Base-by-base conservation (phyloP, 2,888 invertebrate genomes). In the Cantharis lateralis region DNA sequence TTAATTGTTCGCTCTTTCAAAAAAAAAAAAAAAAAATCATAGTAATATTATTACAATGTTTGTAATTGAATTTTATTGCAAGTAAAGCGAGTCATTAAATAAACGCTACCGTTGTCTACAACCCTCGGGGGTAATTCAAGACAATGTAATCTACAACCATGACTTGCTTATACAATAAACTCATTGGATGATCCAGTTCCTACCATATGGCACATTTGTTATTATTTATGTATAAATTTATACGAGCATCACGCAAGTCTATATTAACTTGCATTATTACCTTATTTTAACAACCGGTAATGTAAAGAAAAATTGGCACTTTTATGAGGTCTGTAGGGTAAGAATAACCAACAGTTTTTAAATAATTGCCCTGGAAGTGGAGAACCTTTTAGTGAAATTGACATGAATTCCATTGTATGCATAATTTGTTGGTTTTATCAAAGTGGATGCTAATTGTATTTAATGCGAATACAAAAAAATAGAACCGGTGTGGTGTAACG, bases 331-430 rank as follows among this genome's bases (percentile, higher is more conserved):
- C 2, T n/a, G 48, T 48, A 48, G 48, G 48, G 48, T 48, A n/a
- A 48, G 48, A 7, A 5, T n/a, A 48, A n/a, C 13, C n/a, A 48
- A n/a, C n/a, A 7, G 48, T 48, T 48, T 48, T 48, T 48, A 48
- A 48, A 48, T 48, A 76, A 76, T 73, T 76, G 66, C 73, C 73
- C 70, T 72, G 70, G 66, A 76, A 76, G 76, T 76, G 70, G 72
- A 70, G 32, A 32, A 32, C 32, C 32, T 32, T 32, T 32, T 32
- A 32, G 32, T 32, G 13, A 32, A 32, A 32, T 32, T 32, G 13
- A 32, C 32, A 32, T 32, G 13, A 32, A 32, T n/a, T 32, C 13
- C 32, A 5, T 13, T 32, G 32, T 13, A 32, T 32, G 32, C 5
- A n/a, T 32, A 32, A 13, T 32, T 32, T 32, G 32, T 32, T 32